Base-by-base conservation (phyloP, 92 coral and sea anemone genomes). In the Palythoa caribaeorum region DNA sequence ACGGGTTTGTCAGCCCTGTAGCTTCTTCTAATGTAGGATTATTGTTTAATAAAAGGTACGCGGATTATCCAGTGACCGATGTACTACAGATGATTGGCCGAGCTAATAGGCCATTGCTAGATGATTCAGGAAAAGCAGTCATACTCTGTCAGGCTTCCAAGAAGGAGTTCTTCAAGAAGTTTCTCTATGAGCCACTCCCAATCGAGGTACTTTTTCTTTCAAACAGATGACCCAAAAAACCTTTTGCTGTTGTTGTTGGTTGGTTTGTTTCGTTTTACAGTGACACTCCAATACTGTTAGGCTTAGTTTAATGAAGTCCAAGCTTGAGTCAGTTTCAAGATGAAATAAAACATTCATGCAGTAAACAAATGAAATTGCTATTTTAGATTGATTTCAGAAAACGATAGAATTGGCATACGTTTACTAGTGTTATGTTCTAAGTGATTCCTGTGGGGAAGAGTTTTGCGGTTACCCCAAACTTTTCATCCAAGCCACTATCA, bases 101-200 rank as follows among this genome's bases (percentile, higher is more conserved):
- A 28, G 28, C 96, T 11, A 97, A 94, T 94, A 91, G 99, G 47
- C 98, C 99, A 4, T 69, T 97, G 55, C 50, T 93, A 62, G 99
- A 97, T 73, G 99, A 97, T 79, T 93, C 98, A 0, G 99, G 99
- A 6, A 97, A 97, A 81, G 99, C 98, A 47, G 99, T 97, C 36
- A 97, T 97, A 66, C 96, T 97, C 79, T 97, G 99, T 50, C 99
- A 97, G 59, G 98, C 95, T 48, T 97, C 99, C 3, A 97, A 97
- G 92, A 97, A 97, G 76, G 99, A 97, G 62, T 97, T 95, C 80
- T 97, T 97, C 92, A 97, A 97, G 92, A 97, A 97, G 89, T 97
- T 97, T 62, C 92, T 97, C 13, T 97, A 97, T 63, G 99, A 97
- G 70, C 99, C 99, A 11, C 86, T 97, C 35, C 99, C 99, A 6